phyloP scores from a whole-genome alignment of 2,113 vertebrate genomes.

The Parus major region DNA sequence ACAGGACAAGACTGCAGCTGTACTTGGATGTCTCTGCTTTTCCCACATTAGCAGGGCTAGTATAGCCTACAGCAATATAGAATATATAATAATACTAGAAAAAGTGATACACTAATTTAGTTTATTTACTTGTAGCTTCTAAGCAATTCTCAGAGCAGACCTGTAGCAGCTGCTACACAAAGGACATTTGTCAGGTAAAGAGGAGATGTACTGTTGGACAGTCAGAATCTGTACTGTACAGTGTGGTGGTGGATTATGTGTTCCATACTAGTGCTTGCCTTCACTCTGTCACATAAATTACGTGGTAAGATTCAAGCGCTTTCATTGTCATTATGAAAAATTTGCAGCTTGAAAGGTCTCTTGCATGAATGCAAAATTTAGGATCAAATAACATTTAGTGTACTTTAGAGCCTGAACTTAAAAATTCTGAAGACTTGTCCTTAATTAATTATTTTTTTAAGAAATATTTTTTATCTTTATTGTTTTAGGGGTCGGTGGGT shows the following conservation, averaged over 20 bases:
- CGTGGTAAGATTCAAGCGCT: not conserved
- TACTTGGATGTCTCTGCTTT: not conserved
- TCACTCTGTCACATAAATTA: not conserved
- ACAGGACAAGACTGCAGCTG: not conserved
- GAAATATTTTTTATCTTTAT: not conserved
- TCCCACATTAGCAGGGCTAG: not conserved
- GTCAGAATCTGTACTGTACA: not conserved
- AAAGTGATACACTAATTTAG: not conserved
- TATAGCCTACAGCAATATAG: not conserved
- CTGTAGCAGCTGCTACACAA: not conserved
- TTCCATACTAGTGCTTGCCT: not conserved
- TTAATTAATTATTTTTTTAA: not conserved
- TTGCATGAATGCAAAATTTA: not conserved
- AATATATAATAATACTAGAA: not conserved
- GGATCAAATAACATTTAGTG: not conserved
- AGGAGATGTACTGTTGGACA: not conserved
- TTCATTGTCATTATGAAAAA: not conserved
- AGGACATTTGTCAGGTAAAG: not conserved
- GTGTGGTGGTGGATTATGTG: not conserved
- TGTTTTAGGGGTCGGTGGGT: constrained; percentile 84
- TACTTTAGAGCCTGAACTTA: not conserved
- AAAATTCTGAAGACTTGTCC: not conserved
- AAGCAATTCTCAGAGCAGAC: not conserved
- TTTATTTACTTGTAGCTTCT: not conserved
- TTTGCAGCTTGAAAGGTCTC: not conserved